Evolutionary conservation across 2,888 invertebrate genomes (phyloP), one percentile per base, ranked within the genome.

Genomic region (Lycaena phlaeas): DNA sequence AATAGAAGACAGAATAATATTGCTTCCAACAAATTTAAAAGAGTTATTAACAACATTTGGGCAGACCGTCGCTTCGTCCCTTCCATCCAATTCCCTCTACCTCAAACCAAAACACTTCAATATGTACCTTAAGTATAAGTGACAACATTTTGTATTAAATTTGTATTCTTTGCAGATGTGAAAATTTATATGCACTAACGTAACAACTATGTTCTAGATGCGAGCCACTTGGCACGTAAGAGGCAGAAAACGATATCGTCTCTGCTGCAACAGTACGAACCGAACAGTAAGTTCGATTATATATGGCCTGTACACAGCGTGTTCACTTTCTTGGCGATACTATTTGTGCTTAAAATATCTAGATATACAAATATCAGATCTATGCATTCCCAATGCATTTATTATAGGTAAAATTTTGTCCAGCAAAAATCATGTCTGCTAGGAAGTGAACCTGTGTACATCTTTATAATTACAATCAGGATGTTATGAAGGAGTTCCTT

Each of bases 261-360:
- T 42, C 45, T 62, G 45, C 49, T 59, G 41, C 53, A 52, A 45
- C 51, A 62, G 45, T 68, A 68, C 56, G 69, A 71, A 27, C 57
- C 59, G 45, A 78, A 76, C 50, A 71, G 79, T 81, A 77, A 81
- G 79, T 79, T 11, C 43, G 37, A 45, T 48, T 31, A 27, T 39
- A 40, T 17, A 37, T 40, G 17, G 29, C 43, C 4, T 50, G 36
- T 51, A 42, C 41, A 42, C 42, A 44, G 29, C 37, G n/a, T 18
- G 22, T 34, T 34, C 34, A 34, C 34, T 5, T 30, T 30, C 12
- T 6, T 7, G 18, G 9, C 34, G 15, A 4, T 31, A n/a, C n/a
- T n/a, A n/a, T n/a, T n/a, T 7, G 18, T 31, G 6, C n/a, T 18
- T n/a, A 4, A 15, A 10, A 18, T 11, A 11, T 7, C 9, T 9